Percentiles rank a stretch among this genome's conserved stretches.
These are phyloP conservation scores for Melieria omissa DNA, from an alignment of 2,888 invertebrate species.

Conservation along the genomic window DNA sequence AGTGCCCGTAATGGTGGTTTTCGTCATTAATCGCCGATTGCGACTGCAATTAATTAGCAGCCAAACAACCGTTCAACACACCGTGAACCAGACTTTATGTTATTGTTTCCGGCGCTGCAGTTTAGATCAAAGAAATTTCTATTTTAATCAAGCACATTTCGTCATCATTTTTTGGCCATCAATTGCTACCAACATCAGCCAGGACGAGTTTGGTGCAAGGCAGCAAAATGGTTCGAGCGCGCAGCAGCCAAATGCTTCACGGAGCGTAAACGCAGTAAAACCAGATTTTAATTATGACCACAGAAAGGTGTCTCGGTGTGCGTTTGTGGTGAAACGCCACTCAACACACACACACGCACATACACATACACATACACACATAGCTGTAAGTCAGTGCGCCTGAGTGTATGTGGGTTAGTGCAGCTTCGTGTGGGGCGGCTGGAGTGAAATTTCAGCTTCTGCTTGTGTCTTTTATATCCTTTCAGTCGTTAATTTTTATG, in stretches of 20 bases:
- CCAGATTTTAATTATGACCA: slow-evolving; percentile 60
- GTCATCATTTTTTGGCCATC: background rate
- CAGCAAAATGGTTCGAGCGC: background rate
- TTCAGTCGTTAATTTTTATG: slow-evolving; percentile 63
- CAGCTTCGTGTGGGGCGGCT: background rate
- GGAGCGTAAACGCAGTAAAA: slow-evolving; percentile 50
- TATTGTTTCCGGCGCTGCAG: background rate
- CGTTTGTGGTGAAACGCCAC: slow-evolving; percentile 6
- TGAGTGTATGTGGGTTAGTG: background rate
- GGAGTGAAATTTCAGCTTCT: slow-evolving; percentile 11
- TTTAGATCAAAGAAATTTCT: background rate
- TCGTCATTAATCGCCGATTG: background rate
- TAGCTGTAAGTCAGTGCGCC: background rate
- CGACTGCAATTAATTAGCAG: background rate
- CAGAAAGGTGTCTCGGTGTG: slow-evolving; percentile 40
- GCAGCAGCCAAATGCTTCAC: background rate
- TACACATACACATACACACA: background rate
- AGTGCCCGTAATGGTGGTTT: background rate
- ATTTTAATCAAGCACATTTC: background rate
- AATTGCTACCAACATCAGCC: background rate
- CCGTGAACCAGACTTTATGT: background rate
- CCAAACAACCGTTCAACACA: no score
- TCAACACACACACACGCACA: background rate
- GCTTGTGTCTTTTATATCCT: slow-evolving; percentile 60
- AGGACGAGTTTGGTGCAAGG: background rate